These are phyloP conservation scores for Piprites chloris DNA, from an alignment of 2,113 vertebrate species.

Conservation along the genomic window DNA sequence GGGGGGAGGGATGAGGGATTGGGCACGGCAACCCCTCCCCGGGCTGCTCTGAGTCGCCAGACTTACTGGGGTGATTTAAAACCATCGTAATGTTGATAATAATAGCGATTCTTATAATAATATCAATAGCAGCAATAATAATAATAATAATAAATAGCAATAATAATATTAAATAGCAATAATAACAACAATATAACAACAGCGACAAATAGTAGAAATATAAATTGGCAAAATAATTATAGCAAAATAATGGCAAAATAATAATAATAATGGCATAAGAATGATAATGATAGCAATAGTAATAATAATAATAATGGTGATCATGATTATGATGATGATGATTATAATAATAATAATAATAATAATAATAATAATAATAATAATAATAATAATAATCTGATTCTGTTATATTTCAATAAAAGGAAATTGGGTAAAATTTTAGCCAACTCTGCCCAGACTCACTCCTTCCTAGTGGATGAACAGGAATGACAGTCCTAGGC, in stretches of 20 bases:
- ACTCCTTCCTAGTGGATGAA: accelerated
- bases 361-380: background rate
- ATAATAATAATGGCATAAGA: background rate
- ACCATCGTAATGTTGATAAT: background rate
- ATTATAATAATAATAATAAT: background rate
- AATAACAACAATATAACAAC: background rate
- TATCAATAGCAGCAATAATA: background rate
- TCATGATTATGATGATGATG: too few relatives aligned
- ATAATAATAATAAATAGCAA: background rate
- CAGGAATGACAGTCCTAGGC: background rate
- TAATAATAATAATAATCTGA: background rate
- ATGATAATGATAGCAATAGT: background rate
- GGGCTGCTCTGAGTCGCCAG: background rate
- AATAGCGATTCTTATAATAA: accelerated
- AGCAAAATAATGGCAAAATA: background rate
- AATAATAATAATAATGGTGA: too few relatives aligned
- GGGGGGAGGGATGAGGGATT: background rate
- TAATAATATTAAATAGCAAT: background rate
- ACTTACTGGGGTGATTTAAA: background rate
- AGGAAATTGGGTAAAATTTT: background rate
- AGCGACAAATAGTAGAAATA: background rate
- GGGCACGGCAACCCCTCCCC: too few relatives aligned
- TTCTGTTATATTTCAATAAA: background rate
- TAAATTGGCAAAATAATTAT: background rate
- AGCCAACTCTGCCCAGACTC: background rate